Percentiles rank a stretch among this genome's conserved stretches.
Conservation (phyloP, 2,888 invertebrate genomes). For the Cephus rjabovi region DNA sequence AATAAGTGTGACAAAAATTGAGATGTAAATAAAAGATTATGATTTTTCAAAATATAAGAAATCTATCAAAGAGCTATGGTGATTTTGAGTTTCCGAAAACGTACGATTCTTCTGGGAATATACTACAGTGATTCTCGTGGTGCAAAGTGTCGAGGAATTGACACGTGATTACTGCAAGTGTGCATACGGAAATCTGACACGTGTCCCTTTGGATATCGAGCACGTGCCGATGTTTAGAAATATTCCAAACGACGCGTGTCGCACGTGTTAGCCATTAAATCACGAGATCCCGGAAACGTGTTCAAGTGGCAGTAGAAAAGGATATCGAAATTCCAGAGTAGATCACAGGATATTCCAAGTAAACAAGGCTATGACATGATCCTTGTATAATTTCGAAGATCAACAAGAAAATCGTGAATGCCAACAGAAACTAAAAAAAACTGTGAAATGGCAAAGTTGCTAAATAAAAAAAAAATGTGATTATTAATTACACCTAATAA, state of each 20-base stretch:
- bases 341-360: not conserved
- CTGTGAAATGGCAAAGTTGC: not conserved
- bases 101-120: not conserved
- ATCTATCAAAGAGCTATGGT: not conserved
- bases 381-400: not conserved
- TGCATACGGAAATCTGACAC: conserved; percentile 19
- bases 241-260: conserved; percentile 44
- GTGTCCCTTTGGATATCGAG: conserved; percentile 21
- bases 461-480: not conserved
- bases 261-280: conserved; percentile 1
- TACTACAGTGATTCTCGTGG: not conserved
- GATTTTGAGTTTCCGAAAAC: not conserved
- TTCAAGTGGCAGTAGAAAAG: conserved; percentile 1
- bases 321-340: conserved; percentile 8
- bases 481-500: not conserved
- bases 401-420: not conserved
- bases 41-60: not conserved
- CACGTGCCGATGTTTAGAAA: conserved; percentile 57
- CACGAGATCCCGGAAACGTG: conserved; percentile 1
- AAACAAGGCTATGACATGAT: not conserved
- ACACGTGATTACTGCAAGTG: conserved; percentile 15
- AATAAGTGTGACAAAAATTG: not conserved
- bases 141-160: conserved; percentile 4
- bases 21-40: not conserved
- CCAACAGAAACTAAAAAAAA: not conserved